A percentile compares a stretch with the other conserved stretches of the same genome.
Conservation (phyloP, 2,113 vertebrate genomes). For the Hyperopisus bebe region DNA sequence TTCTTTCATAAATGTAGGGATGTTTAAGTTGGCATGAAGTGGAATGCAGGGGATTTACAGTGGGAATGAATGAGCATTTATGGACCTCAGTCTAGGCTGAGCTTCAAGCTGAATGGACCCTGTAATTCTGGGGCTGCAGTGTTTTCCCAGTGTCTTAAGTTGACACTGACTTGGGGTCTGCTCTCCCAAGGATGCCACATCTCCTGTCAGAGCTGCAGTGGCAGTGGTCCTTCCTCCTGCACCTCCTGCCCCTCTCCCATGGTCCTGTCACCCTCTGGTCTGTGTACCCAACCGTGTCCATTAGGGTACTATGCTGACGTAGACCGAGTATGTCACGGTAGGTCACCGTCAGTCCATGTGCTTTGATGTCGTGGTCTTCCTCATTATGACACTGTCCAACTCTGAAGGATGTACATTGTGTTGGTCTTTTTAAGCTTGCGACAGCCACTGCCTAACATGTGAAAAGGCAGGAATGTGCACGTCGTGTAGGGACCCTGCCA, state of each 20-base stretch:
- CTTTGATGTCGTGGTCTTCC: background rate
- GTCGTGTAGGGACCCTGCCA: conserved; percentile 72
- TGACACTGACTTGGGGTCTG: background rate
- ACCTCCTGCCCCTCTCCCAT: conserved; percentile 61
- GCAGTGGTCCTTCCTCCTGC: conserved; percentile 64
- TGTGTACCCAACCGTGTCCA: conserved; percentile 65
- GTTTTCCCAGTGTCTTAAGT: background rate
- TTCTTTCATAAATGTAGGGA: background rate
- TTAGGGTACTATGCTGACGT: conserved; percentile 68
- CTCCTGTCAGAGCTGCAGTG: conserved; percentile 73
- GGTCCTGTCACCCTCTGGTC: conserved; percentile 64
- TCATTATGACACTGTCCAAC: background rate
- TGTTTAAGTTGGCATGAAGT: background rate
- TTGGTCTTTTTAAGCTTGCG: conserved; percentile 62
- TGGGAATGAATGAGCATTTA: background rate
- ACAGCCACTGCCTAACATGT: conserved; percentile 71
- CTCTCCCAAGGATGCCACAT: conserved; percentile 71
- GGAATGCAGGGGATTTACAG: background rate
- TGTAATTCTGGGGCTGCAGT: background rate
- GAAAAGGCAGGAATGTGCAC: conserved; percentile 61
- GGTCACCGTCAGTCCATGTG: conserved; percentile 29
- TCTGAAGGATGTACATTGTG: background rate
- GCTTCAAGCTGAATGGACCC: background rate
- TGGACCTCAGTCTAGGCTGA: background rate
- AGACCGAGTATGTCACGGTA: conserved; percentile 66